A percentile compares a stretch with the other conserved stretches of the same genome.
Evolutionary conservation across 2,888 invertebrate species (phyloP).

Genomic region (Caenorhabditis macrosperma): DNA sequence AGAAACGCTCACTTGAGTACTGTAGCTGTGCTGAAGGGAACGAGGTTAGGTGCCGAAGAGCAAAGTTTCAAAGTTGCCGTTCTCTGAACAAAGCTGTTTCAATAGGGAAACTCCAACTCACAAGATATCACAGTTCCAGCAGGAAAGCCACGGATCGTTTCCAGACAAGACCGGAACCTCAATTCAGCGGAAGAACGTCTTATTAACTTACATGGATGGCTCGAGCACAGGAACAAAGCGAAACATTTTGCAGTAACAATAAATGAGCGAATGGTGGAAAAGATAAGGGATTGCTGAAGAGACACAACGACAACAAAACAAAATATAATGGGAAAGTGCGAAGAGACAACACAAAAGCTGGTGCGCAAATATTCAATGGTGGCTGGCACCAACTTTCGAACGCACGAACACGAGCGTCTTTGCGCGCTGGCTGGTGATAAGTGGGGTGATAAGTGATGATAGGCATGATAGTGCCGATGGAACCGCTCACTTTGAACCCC

Average conservation of each 20-base stretch:
- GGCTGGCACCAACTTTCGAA: slow-evolving; percentile 42
- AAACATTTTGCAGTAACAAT: neutral
- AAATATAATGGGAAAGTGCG: slow-evolving; percentile 3
- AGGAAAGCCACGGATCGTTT: too few relatives aligned
- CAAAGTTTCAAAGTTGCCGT: too few relatives aligned
- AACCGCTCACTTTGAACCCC: neutral
- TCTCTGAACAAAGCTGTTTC: too few relatives aligned
- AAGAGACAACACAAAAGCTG: slow-evolving; percentile 40
- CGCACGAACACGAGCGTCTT: slow-evolving; percentile 10
- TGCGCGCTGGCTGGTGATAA: slow-evolving; percentile 23
- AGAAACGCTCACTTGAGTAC: too few relatives aligned
- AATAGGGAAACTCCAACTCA: too few relatives aligned
- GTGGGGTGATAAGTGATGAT: slow-evolving; percentile 30
- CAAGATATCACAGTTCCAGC: too few relatives aligned
- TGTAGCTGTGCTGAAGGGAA: too few relatives aligned
- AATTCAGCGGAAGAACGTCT: too few relatives aligned
- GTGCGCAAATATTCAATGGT: slow-evolving; percentile 38
- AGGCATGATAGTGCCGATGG: slow-evolving; percentile 14
- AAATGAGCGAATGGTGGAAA: neutral
- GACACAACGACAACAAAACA: neutral
- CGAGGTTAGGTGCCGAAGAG: too few relatives aligned
- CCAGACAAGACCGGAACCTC: too few relatives aligned
- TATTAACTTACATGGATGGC: too few relatives aligned
- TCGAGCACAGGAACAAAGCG: neutral
- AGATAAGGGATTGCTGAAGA: neutral